A percentile compares a stretch with the other conserved stretches of the same genome.
Evolutionary conservation across 2,888 invertebrate genomes (phyloP).

Genomic region (Trichopria drosophilae): DNA sequence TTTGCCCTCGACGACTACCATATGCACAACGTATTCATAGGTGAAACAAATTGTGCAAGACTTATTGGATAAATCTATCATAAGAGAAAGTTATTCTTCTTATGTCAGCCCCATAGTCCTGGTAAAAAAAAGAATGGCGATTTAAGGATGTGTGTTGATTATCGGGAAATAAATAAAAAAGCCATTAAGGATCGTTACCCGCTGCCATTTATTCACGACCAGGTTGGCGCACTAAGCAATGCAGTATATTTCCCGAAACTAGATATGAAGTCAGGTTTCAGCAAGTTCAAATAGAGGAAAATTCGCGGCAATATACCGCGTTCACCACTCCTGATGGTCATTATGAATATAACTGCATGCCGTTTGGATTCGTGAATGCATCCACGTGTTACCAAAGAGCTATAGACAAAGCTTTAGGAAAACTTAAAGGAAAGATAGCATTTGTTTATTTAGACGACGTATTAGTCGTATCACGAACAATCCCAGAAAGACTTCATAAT

Average conservation of each 20-base stretch:
- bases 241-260: not conserved
- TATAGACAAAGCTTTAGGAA: constrained; percentile 29
- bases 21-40: no score
- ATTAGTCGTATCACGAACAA: constrained; percentile 24
- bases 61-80: constrained; percentile 2
- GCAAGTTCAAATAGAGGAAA: constrained; percentile 12
- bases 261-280: constrained; percentile 9
- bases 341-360: constrained; percentile 36
- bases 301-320: constrained; percentile 26
- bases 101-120: constrained; percentile 16
- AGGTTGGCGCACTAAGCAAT: not conserved
- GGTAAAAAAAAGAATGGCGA: constrained; percentile 9
- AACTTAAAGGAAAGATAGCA: constrained; percentile 18
- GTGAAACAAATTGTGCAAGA: no score
- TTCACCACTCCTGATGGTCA: constrained; percentile 23
- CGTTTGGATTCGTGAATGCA: constrained; percentile 38
- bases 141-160: constrained; percentile 8
- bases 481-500: constrained; percentile 26
- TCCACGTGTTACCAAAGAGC: constrained; percentile 38
- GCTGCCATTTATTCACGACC: constrained; percentile 6
- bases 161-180: constrained; percentile 4
- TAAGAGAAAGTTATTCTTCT: constrained; percentile 14
- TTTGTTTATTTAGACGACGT: constrained; percentile 34
- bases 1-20: no score
- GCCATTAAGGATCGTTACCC: constrained; percentile 9